A percentile compares a stretch with the other conserved stretches of the same genome.
Conservation (phyloP, 2,797 vertebrate genomes). For the Apodemus agrarius region DNA sequence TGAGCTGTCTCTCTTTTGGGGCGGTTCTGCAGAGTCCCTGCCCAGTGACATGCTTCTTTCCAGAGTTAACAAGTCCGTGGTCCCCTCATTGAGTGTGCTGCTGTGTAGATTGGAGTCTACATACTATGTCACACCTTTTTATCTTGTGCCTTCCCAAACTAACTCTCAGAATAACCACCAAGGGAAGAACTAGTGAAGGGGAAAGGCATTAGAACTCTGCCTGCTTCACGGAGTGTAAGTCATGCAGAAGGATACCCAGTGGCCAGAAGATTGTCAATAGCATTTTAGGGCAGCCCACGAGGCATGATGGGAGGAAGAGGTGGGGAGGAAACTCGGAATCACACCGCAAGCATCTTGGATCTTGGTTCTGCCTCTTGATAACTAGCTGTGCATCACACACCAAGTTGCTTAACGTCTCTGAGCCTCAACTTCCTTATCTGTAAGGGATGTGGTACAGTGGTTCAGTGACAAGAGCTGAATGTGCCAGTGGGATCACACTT, state of each 20-base stretch:
- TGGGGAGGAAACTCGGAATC: neutral
- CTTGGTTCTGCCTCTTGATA: neutral
- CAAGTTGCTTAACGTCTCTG: neutral
- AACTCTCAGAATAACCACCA: neutral
- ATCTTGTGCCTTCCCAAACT: neutral
- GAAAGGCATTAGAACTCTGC: neutral
- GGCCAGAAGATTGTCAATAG: neutral
- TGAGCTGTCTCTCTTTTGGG: neutral
- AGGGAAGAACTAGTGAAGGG: neutral
- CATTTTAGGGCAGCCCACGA: neutral
- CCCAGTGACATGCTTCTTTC: neutral
- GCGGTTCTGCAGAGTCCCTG: neutral
- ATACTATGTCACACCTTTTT: neutral
- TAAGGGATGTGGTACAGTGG: neutral
- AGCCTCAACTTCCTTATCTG: neutral
- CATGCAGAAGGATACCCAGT: neutral
- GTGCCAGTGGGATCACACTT: neutral
- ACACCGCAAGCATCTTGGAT: neutral
- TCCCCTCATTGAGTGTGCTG: too few relatives aligned
- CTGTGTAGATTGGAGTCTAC: neutral
- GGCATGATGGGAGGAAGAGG: neutral
- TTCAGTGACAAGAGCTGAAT: neutral
- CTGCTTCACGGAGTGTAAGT: neutral
- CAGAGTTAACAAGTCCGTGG: neutral
- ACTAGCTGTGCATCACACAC: neutral